Evolutionary conservation across 2,888 invertebrate species (phyloP), one percentile per base, ranked within the genome.

Genomic region (Caenorhabditis sp.): DNA sequence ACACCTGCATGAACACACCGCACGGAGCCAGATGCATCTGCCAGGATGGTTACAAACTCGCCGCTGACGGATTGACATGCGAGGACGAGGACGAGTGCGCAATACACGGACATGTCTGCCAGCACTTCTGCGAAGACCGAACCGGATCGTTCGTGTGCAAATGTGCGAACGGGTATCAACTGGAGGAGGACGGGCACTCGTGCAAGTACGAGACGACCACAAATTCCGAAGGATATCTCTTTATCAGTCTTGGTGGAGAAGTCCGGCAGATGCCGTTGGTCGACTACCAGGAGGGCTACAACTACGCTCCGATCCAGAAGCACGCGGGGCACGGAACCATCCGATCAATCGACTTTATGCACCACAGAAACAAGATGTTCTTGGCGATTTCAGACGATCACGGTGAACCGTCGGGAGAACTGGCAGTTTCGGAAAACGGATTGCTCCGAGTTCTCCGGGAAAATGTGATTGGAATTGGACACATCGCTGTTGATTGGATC

Each of bases 81-180:
- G 65, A 41, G 13, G 80, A 80, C 20, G 68, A 76, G 15, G 78
- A 83, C 71, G 80, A 80, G 48, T 83, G 83, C 45, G 52, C 48
- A 24, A 52, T 55, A 8, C 55, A 59, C 17, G 73, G 71, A 87
- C 97, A 98, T 89, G 96, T 96, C 15, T 99, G 98, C 90, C 94
- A 95, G 85, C 98, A 99, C 89, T 94, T 94, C 72, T 99, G 98
- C 89, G 93, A 95, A 79, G 98, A 98, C 90, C 96, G 96, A 0
- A 91, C 95, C 26, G 94, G 94, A 27, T 93, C 93, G 56, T 91
- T 89, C 7, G 46, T 61, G 11, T 85, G 85, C 63, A 59, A 53
- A 22, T 85, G 85, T 50, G 83, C 81, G 11, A 52, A 68, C 27
- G 83, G 83, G 20, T 85, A 83, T 56, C 20, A 37, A 13, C 68